These are phyloP conservation scores for Torymus texanus DNA, from an alignment of 2,888 invertebrate species.

Conservation along the genomic window DNA sequence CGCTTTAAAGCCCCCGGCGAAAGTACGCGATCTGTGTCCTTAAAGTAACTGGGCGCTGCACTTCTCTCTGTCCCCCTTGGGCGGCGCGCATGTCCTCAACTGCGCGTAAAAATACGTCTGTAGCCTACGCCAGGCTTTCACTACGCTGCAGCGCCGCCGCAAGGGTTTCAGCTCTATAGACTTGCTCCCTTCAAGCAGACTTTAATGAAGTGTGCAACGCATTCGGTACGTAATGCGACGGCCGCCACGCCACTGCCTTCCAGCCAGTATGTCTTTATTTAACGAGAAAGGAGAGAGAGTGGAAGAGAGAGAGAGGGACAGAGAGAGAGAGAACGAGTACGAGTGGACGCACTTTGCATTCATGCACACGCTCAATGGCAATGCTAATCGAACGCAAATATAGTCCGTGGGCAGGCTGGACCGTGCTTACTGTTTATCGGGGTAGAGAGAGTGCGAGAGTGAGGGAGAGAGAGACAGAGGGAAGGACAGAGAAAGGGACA, in stretches of 20 bases:
- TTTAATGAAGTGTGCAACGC: conserved; percentile 20
- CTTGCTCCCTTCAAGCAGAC: background rate
- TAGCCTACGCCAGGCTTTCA: too few relatives aligned
- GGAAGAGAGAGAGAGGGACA: too few relatives aligned
- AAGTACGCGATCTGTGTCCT: too few relatives aligned
- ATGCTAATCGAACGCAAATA: conserved; percentile 42
- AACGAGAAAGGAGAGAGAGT: background rate
- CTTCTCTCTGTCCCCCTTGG: too few relatives aligned
- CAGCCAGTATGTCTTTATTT: too few relatives aligned
- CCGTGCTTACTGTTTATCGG: background rate
- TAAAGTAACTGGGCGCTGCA: too few relatives aligned
- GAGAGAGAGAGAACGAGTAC: background rate
- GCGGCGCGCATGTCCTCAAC: too few relatives aligned
- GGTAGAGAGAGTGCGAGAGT: background rate
- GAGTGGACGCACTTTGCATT: background rate
- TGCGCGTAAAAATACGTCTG: too few relatives aligned
- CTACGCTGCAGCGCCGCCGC: too few relatives aligned
- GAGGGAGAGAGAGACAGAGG: background rate
- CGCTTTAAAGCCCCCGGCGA: too few relatives aligned
- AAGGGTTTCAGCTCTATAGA: too few relatives aligned
- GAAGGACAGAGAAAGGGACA: background rate
- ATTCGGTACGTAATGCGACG: background rate
- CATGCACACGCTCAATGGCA: background rate
- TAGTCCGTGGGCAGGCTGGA: background rate
- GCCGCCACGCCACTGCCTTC: background rate